Conservation (phyloP, 2,797 vertebrate genomes). For the Yasuhikotakia modesta region DNA sequence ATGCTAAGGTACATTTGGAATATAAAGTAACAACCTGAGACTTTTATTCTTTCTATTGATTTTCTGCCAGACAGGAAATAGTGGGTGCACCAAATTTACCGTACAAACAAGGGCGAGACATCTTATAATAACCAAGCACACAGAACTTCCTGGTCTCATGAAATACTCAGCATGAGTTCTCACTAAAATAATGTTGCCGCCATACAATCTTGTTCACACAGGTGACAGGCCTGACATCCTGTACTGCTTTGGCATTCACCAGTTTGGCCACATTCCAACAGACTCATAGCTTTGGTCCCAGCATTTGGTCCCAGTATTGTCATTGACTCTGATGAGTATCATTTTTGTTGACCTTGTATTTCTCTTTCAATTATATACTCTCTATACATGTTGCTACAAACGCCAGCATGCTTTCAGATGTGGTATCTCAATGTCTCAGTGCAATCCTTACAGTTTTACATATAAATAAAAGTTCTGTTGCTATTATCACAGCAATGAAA, state of each 20-base stretch:
- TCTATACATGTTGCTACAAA: too few species aligned
- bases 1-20: not conserved
- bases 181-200: too few species aligned
- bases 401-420: too few species aligned
- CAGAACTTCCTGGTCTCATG: not conserved
- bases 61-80: not conserved
- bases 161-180: not conserved
- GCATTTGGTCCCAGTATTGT: not conserved
- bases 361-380: too few species aligned
- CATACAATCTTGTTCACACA: not conserved
- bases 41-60: not conserved
- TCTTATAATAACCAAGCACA: not conserved
- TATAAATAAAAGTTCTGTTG: not conserved
- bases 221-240: not conserved
- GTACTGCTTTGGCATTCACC: not conserved
- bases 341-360: slow-evolving; percentile 1
- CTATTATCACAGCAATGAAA: not conserved
- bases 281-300: not conserved
- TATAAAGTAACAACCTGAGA: not conserved
- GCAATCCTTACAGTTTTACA: too few species aligned
- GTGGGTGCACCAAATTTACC: not conserved
- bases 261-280: not conserved
- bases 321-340: not conserved
- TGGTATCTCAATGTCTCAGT: too few species aligned
- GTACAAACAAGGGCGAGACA: not conserved